These are phyloP conservation scores for Heliconius himera DNA, from an alignment of 1,140 invertebrate species.

Conservation along the genomic window DNA sequence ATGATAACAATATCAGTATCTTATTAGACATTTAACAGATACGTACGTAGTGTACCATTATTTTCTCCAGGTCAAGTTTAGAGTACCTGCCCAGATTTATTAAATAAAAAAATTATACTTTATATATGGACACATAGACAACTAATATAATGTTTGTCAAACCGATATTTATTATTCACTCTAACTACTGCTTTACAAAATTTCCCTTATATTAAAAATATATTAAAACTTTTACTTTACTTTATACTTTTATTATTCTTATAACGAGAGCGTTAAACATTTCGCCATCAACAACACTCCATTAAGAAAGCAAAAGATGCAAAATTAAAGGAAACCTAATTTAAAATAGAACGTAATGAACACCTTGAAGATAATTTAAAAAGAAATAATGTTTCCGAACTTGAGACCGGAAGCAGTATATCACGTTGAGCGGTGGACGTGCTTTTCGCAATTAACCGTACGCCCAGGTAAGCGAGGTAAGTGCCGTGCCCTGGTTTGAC, in stretches of 20 bases:
- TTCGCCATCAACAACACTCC: background rate
- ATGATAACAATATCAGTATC: no score
- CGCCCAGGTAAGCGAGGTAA: constrained; percentile 55
- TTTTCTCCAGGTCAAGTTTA: no score
- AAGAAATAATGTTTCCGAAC: constrained; percentile 49
- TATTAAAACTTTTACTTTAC: background rate
- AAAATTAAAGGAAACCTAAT: constrained; percentile 16
- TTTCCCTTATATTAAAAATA: background rate
- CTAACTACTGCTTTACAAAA: background rate
- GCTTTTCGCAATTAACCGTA: constrained; percentile 71
- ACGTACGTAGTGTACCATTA: no score
- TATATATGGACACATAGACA: no score
- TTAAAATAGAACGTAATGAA: constrained; percentile 32
- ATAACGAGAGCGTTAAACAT: background rate
- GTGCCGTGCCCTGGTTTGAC: constrained; percentile 57
- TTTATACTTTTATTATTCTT: no score
- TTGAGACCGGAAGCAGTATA: constrained; percentile 67
- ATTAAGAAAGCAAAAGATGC: background rate
- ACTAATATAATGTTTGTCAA: no score
- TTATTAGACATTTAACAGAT: no score
- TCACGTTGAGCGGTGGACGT: constrained; percentile 64
- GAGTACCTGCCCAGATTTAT: no score
- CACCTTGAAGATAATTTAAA: constrained; percentile 30
- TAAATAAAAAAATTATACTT: no score
- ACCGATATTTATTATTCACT: no score